These are phyloP conservation scores for Endomychus coccineus DNA, from an alignment of 2,888 invertebrate genomes.

Conservation along the genomic window DNA sequence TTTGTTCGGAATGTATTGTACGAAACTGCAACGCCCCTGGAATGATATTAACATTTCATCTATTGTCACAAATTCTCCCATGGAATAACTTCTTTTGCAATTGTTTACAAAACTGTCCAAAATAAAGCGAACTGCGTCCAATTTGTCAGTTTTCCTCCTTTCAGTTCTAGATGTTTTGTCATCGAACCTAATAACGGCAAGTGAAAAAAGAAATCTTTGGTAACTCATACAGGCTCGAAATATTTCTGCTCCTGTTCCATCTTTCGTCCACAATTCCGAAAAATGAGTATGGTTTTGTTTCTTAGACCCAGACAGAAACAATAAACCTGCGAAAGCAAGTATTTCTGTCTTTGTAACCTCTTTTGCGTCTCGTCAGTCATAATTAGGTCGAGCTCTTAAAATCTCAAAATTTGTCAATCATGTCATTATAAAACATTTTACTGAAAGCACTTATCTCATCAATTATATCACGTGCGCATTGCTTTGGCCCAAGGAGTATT, in stretches of 20 bases:
- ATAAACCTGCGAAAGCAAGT: slow-evolving; percentile 21
- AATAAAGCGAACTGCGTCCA: slow-evolving; percentile 14
- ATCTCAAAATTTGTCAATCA: slow-evolving; percentile 24
- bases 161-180: slow-evolving; percentile 19
- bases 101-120: slow-evolving; percentile 11
- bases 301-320: slow-evolving; percentile 20
- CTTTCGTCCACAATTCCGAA: slow-evolving; percentile 22
- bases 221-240: slow-evolving; percentile 21
- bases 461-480: slow-evolving; percentile 16
- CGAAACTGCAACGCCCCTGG: slow-evolving; percentile 13
- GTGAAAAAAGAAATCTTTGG: slow-evolving; percentile 20
- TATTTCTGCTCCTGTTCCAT: slow-evolving; percentile 23
- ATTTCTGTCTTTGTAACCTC: slow-evolving; percentile 19
- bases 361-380: slow-evolving; percentile 20
- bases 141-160: slow-evolving; percentile 17
- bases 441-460: slow-evolving; percentile 18
- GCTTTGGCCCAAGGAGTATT: slow-evolving; percentile 17
- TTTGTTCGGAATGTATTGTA: slow-evolving; percentile 13
- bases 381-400: slow-evolving; percentile 16
- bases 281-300: slow-evolving; percentile 24
- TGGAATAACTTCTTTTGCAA: slow-evolving; percentile 8
- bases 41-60: slow-evolving; percentile 16
- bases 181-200: slow-evolving; percentile 19
- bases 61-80: slow-evolving; percentile 15
- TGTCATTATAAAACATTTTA: slow-evolving; percentile 16